These are phyloP conservation scores for Trilocha varians DNA, from an alignment of 2,888 invertebrate genomes.

Conservation along the genomic window DNA sequence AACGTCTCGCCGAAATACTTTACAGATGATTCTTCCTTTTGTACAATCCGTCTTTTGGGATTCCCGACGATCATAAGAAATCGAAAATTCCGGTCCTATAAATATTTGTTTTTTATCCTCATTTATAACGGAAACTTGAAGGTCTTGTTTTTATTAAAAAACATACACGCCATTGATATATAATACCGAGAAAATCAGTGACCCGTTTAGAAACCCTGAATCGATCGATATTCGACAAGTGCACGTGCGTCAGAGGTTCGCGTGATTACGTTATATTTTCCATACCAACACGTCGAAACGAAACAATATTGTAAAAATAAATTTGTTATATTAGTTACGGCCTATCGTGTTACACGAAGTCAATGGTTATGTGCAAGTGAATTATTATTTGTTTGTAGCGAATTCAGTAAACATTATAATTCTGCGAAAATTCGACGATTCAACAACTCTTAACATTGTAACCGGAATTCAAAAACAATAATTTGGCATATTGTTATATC, in stretches of 20 bases:
- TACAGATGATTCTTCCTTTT: constrained; percentile 38
- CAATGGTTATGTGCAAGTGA: not conserved
- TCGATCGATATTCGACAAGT: constrained; percentile 29
- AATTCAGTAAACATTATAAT: not conserved
- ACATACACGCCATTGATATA: too few species aligned
- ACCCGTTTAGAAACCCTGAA: constrained; percentile 4
- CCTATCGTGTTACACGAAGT: constrained; percentile 12
- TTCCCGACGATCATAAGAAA: constrained; percentile 24
- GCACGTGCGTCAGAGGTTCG: constrained; percentile 41
- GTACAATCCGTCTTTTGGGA: constrained; percentile 40
- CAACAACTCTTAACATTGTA: too few species aligned
- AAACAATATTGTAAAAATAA: constrained; percentile 39
- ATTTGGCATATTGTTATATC: too few species aligned
- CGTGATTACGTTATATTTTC: constrained; percentile 36
- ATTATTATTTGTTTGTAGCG: not conserved
- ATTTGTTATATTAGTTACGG: constrained; percentile 35
- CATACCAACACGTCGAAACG: constrained; percentile 37
- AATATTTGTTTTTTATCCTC: too few species aligned
- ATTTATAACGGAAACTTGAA: too few species aligned
- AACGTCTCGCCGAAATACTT: constrained; percentile 36
- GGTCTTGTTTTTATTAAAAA: not conserved
- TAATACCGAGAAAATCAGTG: not conserved
- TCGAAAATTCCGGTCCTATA: not conserved
- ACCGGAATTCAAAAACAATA: too few species aligned
- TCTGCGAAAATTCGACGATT: not conserved